Evolutionary conservation across 2,797 vertebrate species (phyloP).

Genomic region (Prunella strophiata): DNA sequence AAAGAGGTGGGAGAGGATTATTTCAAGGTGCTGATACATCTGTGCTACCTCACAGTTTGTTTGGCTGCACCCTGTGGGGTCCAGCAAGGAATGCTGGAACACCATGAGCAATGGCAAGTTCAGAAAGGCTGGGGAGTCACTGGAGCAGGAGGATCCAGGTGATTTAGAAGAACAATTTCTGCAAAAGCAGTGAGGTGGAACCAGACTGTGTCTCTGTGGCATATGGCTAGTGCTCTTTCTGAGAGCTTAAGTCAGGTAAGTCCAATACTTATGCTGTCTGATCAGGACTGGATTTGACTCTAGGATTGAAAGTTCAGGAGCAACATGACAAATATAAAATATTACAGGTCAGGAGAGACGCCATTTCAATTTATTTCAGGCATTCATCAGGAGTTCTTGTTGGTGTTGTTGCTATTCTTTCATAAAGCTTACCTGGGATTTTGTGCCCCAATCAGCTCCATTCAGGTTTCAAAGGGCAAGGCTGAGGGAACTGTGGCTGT

Average conservation of each 20-base stretch:
- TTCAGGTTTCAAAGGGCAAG: not conserved
- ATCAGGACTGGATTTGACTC: not conserved
- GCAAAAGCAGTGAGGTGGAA: not conserved
- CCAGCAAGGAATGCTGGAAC: rapidly evolving
- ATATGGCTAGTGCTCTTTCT: not conserved
- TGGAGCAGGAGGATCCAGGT: not conserved
- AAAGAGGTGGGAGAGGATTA: not conserved
- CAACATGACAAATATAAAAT: not conserved
- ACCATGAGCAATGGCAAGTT: not conserved
- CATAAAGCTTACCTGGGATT: not conserved
- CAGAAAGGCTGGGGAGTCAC: not conserved
- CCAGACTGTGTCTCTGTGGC: not conserved
- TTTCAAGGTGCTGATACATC: not conserved
- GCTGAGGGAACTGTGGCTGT: not conserved
- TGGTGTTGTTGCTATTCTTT: not conserved
- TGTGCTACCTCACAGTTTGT: not conserved
- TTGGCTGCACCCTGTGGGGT: rapidly evolving
- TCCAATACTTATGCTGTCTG: not conserved
- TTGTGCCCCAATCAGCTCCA: not conserved
- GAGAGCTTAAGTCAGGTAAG: not conserved
- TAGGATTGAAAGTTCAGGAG: not conserved
- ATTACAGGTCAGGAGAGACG: not conserved
- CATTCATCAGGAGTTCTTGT: not conserved
- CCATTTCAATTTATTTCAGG: slow-evolving; percentile 9
- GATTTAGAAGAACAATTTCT: not conserved